These are phyloP conservation scores for Bubo blakistoni DNA, from an alignment of 2,113 vertebrate genomes.

Conservation along the genomic window DNA sequence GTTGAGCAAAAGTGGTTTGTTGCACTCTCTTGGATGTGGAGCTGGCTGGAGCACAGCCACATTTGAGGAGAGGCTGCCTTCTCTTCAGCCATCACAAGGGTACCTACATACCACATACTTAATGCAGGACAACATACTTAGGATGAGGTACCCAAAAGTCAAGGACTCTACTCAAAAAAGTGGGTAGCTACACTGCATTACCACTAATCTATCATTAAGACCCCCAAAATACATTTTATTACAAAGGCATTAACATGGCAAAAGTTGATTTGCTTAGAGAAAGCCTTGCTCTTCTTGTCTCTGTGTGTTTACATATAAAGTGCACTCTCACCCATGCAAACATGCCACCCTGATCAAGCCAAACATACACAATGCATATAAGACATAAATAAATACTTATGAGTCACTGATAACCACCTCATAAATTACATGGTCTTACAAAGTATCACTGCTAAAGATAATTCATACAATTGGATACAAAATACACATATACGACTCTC, in stretches of 20 bases:
- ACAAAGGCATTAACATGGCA: not conserved
- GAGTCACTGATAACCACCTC: conserved; percentile 48
- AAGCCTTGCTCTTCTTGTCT: not conserved
- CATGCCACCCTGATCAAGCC: conserved; percentile 1
- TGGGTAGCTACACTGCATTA: not conserved
- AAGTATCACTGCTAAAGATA: conserved; percentile 43
- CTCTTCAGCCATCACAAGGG: not conserved
- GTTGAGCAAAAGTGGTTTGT: conserved; percentile 6
- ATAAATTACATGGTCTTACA: conserved; percentile 31
- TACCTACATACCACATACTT: not conserved
- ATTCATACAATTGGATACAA: conserved; percentile 37
- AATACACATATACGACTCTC: not conserved
- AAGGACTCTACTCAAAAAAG: not conserved
- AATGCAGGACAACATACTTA: not conserved
- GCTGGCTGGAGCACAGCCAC: not conserved
- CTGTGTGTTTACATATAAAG: not conserved
- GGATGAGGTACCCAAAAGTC: not conserved
- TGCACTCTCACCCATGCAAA: not conserved
- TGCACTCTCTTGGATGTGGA: not conserved
- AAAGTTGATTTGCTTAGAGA: not conserved
- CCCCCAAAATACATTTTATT: not conserved
- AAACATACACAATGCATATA: conserved; percentile 22
- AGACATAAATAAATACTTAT: conserved; percentile 55
- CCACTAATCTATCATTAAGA: not conserved
- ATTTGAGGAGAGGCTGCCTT: not conserved